Percentiles rank a stretch among this genome's conserved stretches.
Conservation (phyloP, 2,113 vertebrate species). For the Muscicapa adusta region DNA sequence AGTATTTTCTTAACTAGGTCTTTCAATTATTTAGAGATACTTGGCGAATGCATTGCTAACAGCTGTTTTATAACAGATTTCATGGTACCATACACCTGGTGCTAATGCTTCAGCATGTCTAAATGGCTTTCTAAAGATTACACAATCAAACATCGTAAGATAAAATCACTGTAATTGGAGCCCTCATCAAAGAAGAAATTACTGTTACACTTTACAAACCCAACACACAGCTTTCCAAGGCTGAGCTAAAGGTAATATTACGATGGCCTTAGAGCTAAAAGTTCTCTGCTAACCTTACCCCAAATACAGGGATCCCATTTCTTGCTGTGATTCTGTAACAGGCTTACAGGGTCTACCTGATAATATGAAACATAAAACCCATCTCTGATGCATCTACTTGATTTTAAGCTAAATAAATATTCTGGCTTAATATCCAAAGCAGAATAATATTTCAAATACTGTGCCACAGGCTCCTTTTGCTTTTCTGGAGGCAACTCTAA, state of each 20-base stretch:
- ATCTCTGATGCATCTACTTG: neutral
- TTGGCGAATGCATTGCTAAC: neutral
- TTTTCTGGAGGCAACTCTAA: neutral
- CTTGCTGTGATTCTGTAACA: neutral
- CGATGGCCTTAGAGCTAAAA: neutral
- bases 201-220: neutral
- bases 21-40: conserved; percentile 40
- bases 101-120: conserved; percentile 46
- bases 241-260: neutral
- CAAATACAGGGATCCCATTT: neutral
- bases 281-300: neutral
- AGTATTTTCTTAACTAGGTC: conserved; percentile 15
- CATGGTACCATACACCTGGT: conserved; percentile 44
- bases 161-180: conserved; percentile 42
- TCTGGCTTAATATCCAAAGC: neutral
- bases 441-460: neutral
- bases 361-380: neutral
- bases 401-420: neutral
- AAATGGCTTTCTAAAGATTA: conserved; percentile 58
- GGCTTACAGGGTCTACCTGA: neutral
- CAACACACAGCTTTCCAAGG: neutral
- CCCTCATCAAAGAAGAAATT: conserved; percentile 45
- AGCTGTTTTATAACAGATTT: conserved; percentile 54
- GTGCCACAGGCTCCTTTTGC: neutral
- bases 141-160: conserved; percentile 26